Conservation (phyloP, 2,113 vertebrate species). For the Theristicus caerulescens region DNA sequence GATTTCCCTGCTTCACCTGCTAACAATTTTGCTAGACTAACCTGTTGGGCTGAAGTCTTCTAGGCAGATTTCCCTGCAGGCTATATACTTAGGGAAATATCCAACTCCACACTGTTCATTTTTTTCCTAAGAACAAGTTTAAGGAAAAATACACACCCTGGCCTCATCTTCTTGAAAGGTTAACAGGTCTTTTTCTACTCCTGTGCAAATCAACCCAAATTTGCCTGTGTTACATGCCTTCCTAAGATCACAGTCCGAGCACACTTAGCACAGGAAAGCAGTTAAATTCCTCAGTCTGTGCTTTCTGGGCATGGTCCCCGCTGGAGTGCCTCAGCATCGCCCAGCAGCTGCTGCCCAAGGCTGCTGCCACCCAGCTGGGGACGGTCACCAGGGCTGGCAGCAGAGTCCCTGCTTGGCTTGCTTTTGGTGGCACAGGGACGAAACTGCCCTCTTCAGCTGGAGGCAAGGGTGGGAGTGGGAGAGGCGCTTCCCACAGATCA, state of each 20-base stretch:
- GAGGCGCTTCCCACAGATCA: neutral
- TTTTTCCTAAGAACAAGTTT: neutral
- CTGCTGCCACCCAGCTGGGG: neutral
- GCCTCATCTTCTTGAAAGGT: neutral
- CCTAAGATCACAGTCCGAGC: neutral
- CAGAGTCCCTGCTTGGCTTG: accelerated
- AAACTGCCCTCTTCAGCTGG: neutral
- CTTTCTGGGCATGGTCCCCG: neutral
- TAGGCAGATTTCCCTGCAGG: neutral
- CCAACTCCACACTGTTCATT: neutral
- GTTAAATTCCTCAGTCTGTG: neutral
- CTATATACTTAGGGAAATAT: neutral
- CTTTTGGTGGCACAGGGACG: accelerated
- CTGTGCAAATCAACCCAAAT: neutral
- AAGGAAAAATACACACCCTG: neutral
- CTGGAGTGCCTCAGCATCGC: accelerated
- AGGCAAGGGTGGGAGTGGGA: neutral
- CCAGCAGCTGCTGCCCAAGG: neutral
- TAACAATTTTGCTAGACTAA: neutral
- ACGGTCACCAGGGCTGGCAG: neutral
- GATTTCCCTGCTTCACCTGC: neutral
- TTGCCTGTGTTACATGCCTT: neutral
- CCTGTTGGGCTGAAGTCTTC: neutral
- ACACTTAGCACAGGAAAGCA: neutral
- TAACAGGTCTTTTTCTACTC: neutral